Percentiles rank a stretch among this genome's conserved stretches.
Evolutionary conservation across 1,140 invertebrate genomes (phyloP).

Genomic region (Mylabris phalerata): DNA sequence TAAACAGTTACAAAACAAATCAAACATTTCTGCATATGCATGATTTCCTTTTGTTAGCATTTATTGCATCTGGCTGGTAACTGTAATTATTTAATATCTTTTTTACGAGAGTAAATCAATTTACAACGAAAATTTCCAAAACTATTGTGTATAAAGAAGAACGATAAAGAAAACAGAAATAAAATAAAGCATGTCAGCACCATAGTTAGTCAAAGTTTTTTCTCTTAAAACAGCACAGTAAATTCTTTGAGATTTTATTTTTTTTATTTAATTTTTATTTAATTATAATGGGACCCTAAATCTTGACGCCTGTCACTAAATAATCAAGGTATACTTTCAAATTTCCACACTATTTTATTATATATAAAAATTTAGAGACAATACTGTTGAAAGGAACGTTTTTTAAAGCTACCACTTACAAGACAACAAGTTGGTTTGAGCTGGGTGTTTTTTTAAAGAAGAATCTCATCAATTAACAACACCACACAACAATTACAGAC

Average conservation of each 20-base stretch:
- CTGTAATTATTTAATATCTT: slow-evolving; percentile 27
- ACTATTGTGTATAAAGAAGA: slow-evolving; percentile 17
- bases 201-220: slow-evolving; percentile 30
- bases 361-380: too few relatives aligned
- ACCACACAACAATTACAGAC: slow-evolving; percentile 9
- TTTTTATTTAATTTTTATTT: too few relatives aligned
- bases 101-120: slow-evolving; percentile 15
- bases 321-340: too few relatives aligned
- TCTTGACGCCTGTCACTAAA: too few relatives aligned
- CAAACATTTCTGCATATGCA: slow-evolving; percentile 37
- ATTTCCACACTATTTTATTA: too few relatives aligned
- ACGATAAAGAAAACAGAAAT: too few relatives aligned
- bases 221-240: slow-evolving; percentile 33
- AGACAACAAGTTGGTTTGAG: slow-evolving; percentile 41
- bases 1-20: too few relatives aligned
- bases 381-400: too few relatives aligned
- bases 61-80: slow-evolving; percentile 37
- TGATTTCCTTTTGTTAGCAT: slow-evolving; percentile 34
- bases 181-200: slow-evolving; percentile 37
- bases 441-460: slow-evolving; percentile 39
- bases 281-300: too few relatives aligned
- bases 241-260: too few relatives aligned
- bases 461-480: too few relatives aligned
- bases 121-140: slow-evolving; percentile 15
- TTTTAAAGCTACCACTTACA: too few relatives aligned